Conservation (phyloP, 1,140 invertebrate species). For the Paramacrobiotus metropolitanus region DNA sequence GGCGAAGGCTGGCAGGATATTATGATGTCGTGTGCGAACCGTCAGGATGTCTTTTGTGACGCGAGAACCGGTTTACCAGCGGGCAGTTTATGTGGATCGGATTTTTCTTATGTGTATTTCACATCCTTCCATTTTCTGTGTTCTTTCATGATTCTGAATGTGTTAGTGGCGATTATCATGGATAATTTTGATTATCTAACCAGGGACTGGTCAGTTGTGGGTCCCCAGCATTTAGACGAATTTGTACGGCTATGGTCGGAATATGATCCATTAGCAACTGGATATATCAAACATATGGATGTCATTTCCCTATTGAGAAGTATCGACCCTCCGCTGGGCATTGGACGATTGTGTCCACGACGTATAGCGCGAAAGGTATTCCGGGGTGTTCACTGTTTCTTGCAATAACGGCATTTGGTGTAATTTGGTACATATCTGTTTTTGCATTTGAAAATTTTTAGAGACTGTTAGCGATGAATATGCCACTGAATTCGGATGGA, state of each 20-base stretch:
- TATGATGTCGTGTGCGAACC: conserved; percentile 11
- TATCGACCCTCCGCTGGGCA: conserved; percentile 9
- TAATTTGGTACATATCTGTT: conserved; percentile 1
- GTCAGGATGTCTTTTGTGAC: conserved; percentile 10
- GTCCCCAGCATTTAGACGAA: conserved; percentile 11
- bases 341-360: conserved; percentile 10
- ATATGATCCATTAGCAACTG: conserved; percentile 10
- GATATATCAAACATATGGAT: conserved; percentile 8
- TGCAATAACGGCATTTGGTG: conserved; percentile 7
- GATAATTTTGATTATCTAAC: conserved; percentile 12
- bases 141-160: conserved; percentile 9
- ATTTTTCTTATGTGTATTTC: not conserved
- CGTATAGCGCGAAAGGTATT: conserved; percentile 5
- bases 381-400: not conserved
- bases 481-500: not conserved
- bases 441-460: conserved; percentile 1
- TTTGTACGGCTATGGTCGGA: conserved; percentile 10
- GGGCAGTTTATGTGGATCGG: not conserved
- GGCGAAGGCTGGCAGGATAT: conserved; percentile 11
- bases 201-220: conserved; percentile 11
- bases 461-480: not conserved
- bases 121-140: conserved; percentile 2
- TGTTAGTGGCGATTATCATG: conserved; percentile 12
- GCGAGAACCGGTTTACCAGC: conserved; percentile 11
- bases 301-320: conserved; percentile 8